Base-by-base conservation (phyloP, 2,888 invertebrate genomes). In the Melinaea marsaeus region DNA sequence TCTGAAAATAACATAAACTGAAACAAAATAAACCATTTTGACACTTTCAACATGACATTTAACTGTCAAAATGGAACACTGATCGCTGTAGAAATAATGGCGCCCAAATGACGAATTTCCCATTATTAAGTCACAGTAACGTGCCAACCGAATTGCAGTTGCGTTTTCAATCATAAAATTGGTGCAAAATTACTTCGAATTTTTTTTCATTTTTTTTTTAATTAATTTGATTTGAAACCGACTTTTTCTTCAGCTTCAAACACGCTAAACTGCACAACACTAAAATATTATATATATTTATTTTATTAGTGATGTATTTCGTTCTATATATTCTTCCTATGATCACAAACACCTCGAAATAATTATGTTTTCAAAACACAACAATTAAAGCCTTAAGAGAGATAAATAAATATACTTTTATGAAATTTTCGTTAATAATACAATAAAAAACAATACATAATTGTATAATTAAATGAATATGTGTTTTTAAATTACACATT, bases 1-100 rank as follows among this genome's bases (percentile, higher is more conserved):
- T 58, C 47, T 45, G 22, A 47, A 66, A 42, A 42, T 42, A 42
- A 9, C 42, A 42, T 42, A 42, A 42, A 42, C 42, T 42, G 9
- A 51, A 51, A 51, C n/a, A 51, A 51, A 66, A 69, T 66, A 62
- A 66, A 66, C 65, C 67, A 63, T 69, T 69, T 72, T 74, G 72
- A 76, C 79, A 75, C 78, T 74, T 76, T 73, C 71, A 69, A 78
- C 22, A 51, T 51, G 51, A 32, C 51, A 83, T 79, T 79, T 73
- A 78, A 74, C 80, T 79, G 83, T 80, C 79, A 81, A 69, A 73
- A 71, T 60, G 69, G 75, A 74, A 72, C 62, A 68, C 65, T 74
- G 75, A 79, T 79, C 76, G 72, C 71, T 71, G 65, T 69, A 63
- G 75, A 79, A 79, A 76, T 78, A 79, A 81, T 75, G 69, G 69